Evolutionary conservation across 64 coral and sea anemone genomes (phyloP), one percentile per base, ranked within the genome.

Genomic region (Pachyseris speciosa): DNA sequence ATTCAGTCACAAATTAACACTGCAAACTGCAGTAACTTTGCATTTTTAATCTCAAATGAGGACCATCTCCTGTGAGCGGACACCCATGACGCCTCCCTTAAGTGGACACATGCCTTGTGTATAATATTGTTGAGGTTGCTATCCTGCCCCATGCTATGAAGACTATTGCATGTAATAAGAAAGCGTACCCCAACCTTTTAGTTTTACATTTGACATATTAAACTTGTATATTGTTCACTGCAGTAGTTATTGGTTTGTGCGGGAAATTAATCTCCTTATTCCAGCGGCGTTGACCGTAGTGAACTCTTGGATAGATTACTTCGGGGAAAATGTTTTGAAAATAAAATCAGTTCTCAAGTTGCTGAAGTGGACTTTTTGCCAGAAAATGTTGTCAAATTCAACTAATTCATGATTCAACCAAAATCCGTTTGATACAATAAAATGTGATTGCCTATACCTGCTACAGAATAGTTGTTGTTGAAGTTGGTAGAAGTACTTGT

Each of bases 381-480:
- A 92, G 52, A 92, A 76, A 32, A 19, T 26, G n/a, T 49, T 85
- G 67, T 74, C 40, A 80, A 87, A 94, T 11, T 40, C 25, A 55
- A 94, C 50, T 36, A 94, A 17, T 31, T 94, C 67, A 44, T 27
- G 68, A 44, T 94, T 64, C 26, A 83, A 30, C 47, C 64, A 80
- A 39, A 44, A 22, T 7, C 75, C 84, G 74, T 84, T 72, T 51
- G 85, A 94, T 36, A 94, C 37, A 83, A 89, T 83, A 61, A 94
- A 88, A 47, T 94, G 76, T 51, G 48, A 94, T 32, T 53, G 31
- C 16, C 28, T 36, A 16, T 9, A 61, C 15, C 69, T 68, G 16
- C 45, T 74, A 41, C 92, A 94, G 44, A 87, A 94, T 11, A 88
- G 73, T 83, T 88, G 92, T 59, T 94, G 92, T 33, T 94, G 78